Conservation (phyloP, 2,888 invertebrate genomes). For the Suillia variegata region DNA sequence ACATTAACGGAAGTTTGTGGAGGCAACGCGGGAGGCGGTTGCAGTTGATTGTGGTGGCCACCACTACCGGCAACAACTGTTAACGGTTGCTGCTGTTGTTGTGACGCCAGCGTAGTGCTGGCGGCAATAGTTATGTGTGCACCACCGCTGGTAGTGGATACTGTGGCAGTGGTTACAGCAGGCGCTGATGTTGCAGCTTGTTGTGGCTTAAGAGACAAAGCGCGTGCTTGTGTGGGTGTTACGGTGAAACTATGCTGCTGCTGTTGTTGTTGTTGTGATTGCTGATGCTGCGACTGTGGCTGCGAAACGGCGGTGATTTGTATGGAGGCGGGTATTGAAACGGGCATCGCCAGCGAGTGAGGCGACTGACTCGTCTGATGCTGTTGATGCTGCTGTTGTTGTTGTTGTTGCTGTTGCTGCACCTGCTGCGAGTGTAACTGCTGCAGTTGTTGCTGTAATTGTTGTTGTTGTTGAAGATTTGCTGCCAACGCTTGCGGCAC, state of each 20-base stretch:
- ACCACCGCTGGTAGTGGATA: conserved; percentile 21
- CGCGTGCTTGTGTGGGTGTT: conserved; percentile 21
- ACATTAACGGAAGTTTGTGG: conserved; percentile 49
- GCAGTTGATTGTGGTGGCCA: conserved; percentile 38
- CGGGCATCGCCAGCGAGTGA: conserved; percentile 19
- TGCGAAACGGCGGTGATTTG: conserved; percentile 34
- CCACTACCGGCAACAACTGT: conserved; percentile 43
- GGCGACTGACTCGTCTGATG: conserved; percentile 50
- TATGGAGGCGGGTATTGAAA: conserved; percentile 33
- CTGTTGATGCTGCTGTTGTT: conserved; percentile 53
- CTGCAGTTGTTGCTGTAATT: conserved; percentile 32
- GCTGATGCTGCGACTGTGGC: no score
- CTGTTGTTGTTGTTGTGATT: no score
- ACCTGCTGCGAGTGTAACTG: conserved; percentile 42
- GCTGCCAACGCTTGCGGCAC: conserved; percentile 39
- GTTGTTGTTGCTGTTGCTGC: conserved; percentile 42
- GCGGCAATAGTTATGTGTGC: conserved; percentile 35
- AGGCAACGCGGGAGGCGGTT: conserved; percentile 30
- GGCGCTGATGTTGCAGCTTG: conserved; percentile 19
- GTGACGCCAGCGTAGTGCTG: conserved; percentile 32
- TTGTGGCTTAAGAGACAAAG: conserved; percentile 33
- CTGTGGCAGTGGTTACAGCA: conserved; percentile 26
- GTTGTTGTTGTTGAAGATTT: conserved; percentile 36
- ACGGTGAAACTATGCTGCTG: conserved; percentile 3
- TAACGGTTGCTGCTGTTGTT: conserved; percentile 36